Base-by-base conservation (phyloP, 2,888 invertebrate genomes). In the Oscheius sp. region DNA sequence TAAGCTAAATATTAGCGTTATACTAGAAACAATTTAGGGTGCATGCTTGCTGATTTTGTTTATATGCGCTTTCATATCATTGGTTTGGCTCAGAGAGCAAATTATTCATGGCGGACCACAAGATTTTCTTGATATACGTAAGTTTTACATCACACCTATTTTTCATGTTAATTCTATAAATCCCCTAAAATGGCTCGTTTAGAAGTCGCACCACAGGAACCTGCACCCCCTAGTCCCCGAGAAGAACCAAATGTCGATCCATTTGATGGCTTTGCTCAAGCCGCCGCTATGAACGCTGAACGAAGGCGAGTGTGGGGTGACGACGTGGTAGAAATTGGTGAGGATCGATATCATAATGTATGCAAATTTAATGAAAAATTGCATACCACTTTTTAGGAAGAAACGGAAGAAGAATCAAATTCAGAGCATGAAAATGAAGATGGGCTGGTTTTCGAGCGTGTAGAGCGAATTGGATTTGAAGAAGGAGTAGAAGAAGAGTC, bases 61-160 rank as follows among this genome's bases (percentile, higher is more conserved):
- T 53, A 85, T 91, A 55, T 90, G 90, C 89, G 82, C 85, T 0
- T 99, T 99, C 88, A 96, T 99, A 85, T 96, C 96, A 6, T 90
- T 98, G 59, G 95, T 99, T 3, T 99, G 99, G 98, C 91, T 99
- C 63, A 91, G 98, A 80, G 99, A 99, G 90, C 99, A 99, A 90
- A 83, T 83, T 41, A 69, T 83, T 7, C 74, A 75, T 53, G 80
- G 79, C 13, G 83, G 83, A 12, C 83, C 83, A 3, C 80, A 79
- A 16, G 75, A 79, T 23, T 83, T 81, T 70, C 69, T 81, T 25
- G 74, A 80, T 41, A 68, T 82, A 49, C 77, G 75, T 59, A 58
- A 35, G 70, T 25, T 23, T 35, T n/a, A n/a, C n/a, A 9, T 21
- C n/a, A 21, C 41, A 43, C 13, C 7, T 21, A 7, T 2, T 46